Base-by-base conservation (phyloP, 1,140 invertebrate genomes). In the Formica exsecta region DNA sequence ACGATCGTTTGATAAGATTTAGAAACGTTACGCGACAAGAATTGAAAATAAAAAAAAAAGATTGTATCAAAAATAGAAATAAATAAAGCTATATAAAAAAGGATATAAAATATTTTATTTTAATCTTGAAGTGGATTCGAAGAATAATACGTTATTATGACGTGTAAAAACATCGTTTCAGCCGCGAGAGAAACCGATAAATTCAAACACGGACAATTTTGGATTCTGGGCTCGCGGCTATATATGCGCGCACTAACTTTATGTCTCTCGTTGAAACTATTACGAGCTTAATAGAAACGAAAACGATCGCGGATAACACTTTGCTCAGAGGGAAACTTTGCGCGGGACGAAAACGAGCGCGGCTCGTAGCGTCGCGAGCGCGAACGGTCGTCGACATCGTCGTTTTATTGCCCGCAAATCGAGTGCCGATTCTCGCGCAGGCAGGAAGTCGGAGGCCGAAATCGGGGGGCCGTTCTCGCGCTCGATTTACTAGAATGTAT, bases 371-470 rank as follows among this genome's bases (percentile, higher is more conserved):
- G n/a, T 57, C 59, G 38, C 19, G 75, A 16, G 16, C 32, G 32
- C 64, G 75, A 74, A 90, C 87, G 87, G 64, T 84, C 89, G 88
- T 73, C 86, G 87, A 85, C 87, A 91, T 88, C 89, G 86, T 85
- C 89, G 86, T 90, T 92, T 92, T 93, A 93, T 88, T 79, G 88
- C 75, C 86, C 79, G 79, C 85, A 89, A 93, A 93, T 92, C 89
- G 91, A 90, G 92, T 87, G 87, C 75, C 38, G 59, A 13, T 68
- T n/a, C 44, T n/a, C 77, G 11, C 19, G 22, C 48, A 36, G 54
- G 85, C 86, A 73, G 87, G 85, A 89, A 91, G 90, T 89, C 79
- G 90, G 48, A 89, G 77, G 64, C 86, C 68, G 83, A 87, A 74
- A 80, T 86, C 75, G 74, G 29, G 80, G 86, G 80, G 64, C 51